These are phyloP conservation scores for Harpalus rufipes DNA, from an alignment of 2,888 invertebrate species.

Conservation along the genomic window DNA sequence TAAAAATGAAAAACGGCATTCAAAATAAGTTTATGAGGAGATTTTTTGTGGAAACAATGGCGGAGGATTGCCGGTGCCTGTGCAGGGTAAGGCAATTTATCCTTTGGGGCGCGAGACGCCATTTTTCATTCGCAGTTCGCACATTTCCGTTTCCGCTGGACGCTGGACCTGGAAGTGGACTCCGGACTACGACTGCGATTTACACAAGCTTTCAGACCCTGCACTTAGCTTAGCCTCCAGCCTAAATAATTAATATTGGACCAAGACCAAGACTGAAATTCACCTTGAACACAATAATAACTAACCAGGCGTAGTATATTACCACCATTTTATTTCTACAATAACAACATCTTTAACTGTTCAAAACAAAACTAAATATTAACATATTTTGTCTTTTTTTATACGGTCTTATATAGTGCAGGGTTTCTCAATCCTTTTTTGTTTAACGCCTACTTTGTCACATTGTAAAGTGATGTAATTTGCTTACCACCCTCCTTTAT, in stretches of 20 bases:
- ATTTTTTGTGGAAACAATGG: slow-evolving; percentile 65
- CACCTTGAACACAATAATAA: not conserved
- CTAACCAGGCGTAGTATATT: no score
- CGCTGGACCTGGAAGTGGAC: slow-evolving; percentile 1
- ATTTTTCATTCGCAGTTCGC: slow-evolving; percentile 63
- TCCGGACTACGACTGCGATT: not conserved
- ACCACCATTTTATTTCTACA: no score
- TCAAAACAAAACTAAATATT: no score
- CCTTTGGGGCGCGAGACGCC: slow-evolving; percentile 43
- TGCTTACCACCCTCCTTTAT: no score
- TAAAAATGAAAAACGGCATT: slow-evolving; percentile 65
- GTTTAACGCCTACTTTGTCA: no score
- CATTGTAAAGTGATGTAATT: no score
- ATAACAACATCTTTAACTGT: no score
- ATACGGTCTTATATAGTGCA: no score
- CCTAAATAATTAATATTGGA: slow-evolving; percentile 6
- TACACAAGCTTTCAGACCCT: not conserved
- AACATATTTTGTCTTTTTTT: no score
- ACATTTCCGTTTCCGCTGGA: slow-evolving; percentile 48
- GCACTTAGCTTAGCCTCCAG: not conserved
- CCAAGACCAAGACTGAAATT: not conserved
- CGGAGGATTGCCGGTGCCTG: slow-evolving; percentile 54
- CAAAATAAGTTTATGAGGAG: slow-evolving; percentile 66
- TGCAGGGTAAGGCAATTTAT: slow-evolving; percentile 54
- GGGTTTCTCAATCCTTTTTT: no score